Conservation (phyloP, 2,797 vertebrate genomes). For the Cynopterus sphinx region DNA sequence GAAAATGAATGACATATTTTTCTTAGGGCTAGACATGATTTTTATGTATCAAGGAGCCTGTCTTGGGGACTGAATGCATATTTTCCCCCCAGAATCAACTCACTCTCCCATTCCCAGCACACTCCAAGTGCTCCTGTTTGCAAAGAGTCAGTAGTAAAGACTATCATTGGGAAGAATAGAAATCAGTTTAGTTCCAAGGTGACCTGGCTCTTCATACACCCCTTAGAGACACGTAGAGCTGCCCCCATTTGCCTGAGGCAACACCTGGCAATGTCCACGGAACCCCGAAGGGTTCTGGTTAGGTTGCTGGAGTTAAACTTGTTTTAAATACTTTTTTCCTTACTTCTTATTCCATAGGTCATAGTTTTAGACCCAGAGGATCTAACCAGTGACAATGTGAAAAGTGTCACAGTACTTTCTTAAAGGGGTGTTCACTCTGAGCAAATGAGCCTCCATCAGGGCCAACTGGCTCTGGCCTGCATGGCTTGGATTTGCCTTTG, state of each 20-base stretch:
- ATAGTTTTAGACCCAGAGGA: not conserved
- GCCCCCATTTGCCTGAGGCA: not conserved
- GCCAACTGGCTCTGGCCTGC: not conserved
- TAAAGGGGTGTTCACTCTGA: not conserved
- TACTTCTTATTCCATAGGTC: not conserved
- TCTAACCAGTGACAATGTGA: not conserved
- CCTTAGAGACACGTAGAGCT: not conserved
- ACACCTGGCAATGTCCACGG: rapidly evolving
- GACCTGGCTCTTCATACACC: not conserved
- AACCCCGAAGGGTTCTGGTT: not conserved
- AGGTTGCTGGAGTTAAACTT: not conserved
- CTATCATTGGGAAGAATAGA: not conserved
- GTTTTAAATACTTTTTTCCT: not conserved
- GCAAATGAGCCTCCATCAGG: not conserved
- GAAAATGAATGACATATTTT: not conserved
- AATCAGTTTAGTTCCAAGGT: not conserved
- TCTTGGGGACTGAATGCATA: not conserved
- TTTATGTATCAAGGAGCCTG: not conserved
- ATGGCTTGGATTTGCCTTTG: not conserved
- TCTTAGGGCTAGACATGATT: not conserved
- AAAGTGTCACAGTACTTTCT: not conserved
- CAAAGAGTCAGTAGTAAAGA: not conserved
- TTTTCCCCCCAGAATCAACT: not conserved
- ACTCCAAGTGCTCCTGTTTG: not conserved
- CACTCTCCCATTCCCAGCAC: not conserved